These are phyloP conservation scores for Percopsis omiscomaycus DNA, from an alignment of 2,797 vertebrate genomes.

Conservation along the genomic window DNA sequence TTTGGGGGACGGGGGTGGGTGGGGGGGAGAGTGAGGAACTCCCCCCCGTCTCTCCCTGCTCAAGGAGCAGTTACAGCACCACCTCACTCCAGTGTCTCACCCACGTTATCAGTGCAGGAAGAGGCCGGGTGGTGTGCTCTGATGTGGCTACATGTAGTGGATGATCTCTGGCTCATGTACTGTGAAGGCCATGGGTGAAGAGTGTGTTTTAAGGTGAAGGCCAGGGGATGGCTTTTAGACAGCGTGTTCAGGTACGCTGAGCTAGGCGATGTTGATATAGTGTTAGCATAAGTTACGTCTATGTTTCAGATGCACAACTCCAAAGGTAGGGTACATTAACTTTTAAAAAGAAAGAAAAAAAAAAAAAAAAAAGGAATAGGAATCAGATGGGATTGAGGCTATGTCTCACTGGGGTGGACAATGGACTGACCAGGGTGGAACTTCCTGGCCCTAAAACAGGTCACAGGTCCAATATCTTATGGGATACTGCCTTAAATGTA, in stretches of 20 bases:
- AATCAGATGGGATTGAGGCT: slow-evolving; percentile 43
- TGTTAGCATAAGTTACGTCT: neutral
- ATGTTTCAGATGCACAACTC: neutral
- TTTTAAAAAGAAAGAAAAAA: neutral
- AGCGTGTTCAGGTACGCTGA: neutral
- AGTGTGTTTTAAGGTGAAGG: no score
- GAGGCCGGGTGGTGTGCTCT: slow-evolving; percentile 67
- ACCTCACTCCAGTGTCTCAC: slow-evolving; percentile 62
- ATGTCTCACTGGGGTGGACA: slow-evolving; percentile 69
- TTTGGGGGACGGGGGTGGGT: slow-evolving; percentile 54
- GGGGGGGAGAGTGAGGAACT: slow-evolving; percentile 68
- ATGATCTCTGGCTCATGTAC: slow-evolving; percentile 50
- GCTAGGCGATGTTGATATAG: neutral
- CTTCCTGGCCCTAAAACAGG: slow-evolving; percentile 77
- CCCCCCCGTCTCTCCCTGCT: slow-evolving; percentile 27
- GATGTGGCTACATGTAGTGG: slow-evolving; percentile 47
- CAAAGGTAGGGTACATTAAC: no score
- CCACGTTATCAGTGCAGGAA: slow-evolving; percentile 80
- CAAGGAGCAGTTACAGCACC: slow-evolving; percentile 25
- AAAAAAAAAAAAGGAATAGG: slow-evolving; percentile 12
- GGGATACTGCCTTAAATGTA: slow-evolving; percentile 30
- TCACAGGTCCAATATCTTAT: slow-evolving; percentile 69
- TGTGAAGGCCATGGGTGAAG: neutral
- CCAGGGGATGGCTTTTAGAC: no score
- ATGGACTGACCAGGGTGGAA: slow-evolving; percentile 78